Conservation (phyloP, 2,888 invertebrate genomes). For the Thereva nobilitata region DNA sequence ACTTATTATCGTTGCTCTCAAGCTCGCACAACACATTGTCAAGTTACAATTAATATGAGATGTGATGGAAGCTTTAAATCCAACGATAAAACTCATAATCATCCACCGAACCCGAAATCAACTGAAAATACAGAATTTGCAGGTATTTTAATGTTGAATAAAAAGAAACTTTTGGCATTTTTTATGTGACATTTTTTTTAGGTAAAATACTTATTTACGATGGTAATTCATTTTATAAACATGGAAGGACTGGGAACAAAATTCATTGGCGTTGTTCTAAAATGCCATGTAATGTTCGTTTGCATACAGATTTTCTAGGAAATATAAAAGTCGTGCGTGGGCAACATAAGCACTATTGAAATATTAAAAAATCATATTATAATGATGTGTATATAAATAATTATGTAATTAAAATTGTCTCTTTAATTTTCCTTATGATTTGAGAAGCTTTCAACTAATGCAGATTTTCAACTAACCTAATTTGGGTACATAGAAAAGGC, state of each 20-base stretch:
- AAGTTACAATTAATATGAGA: conserved; percentile 36
- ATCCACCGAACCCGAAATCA: conserved; percentile 29
- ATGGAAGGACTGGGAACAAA: conserved; percentile 38
- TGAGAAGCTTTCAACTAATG: no score
- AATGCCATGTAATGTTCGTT: conserved; percentile 36
- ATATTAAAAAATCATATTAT: not conserved
- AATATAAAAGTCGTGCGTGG: conserved; percentile 37
- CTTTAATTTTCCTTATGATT: no score
- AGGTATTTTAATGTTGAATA: conserved; percentile 17
- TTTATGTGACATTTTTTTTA: conserved; percentile 3
- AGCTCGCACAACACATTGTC: conserved; percentile 31
- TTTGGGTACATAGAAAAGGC: no score
- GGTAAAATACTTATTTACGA: conserved; percentile 40
- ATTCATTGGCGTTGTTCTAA: conserved; percentile 41
- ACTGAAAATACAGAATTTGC: conserved; percentile 19
- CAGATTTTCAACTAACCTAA: no score
- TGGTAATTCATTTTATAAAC: conserved; percentile 39
- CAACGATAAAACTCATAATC: conserved; percentile 39
- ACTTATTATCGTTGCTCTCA: conserved; percentile 40
- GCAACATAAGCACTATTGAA: conserved; percentile 33
- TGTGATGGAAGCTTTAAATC: conserved; percentile 18
- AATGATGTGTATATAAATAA: no score
- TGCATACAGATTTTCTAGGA: conserved; percentile 39
- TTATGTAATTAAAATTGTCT: no score
- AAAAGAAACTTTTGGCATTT: not conserved